phyloP scores from a whole-genome alignment of 2,888 invertebrate species.

The Leptinotarsa juncta region DNA sequence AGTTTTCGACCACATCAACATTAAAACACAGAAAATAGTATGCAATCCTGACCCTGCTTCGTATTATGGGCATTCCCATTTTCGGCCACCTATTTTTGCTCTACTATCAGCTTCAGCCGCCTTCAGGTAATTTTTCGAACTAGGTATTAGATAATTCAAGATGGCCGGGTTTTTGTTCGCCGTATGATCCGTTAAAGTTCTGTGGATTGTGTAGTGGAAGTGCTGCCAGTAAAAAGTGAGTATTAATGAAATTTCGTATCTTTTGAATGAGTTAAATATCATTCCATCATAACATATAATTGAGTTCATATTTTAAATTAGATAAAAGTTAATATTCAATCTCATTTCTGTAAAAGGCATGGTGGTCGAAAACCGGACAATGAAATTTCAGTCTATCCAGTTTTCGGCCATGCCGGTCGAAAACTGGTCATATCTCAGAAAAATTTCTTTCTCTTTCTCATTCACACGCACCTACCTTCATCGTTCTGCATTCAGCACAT shows the following conservation, averaged over 20 bases:
- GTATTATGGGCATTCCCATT: too few relatives aligned
- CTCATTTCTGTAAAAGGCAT: constrained; percentile 4
- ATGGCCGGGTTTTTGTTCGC: too few relatives aligned
- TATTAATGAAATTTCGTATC: not conserved
- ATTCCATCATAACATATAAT: not conserved
- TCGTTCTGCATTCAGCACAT: constrained; percentile 5
- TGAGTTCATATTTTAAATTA: constrained; percentile 9
- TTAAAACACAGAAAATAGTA: too few relatives aligned
- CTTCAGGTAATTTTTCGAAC: too few relatives aligned
- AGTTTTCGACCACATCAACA: too few relatives aligned
- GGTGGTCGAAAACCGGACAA: constrained; percentile 7
- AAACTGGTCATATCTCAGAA: not conserved
- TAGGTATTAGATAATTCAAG: too few relatives aligned
- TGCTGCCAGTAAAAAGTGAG: constrained; percentile 3
- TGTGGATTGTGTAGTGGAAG: constrained; percentile 1
- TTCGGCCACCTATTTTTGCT: too few relatives aligned
- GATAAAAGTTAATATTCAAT: constrained; percentile 7
- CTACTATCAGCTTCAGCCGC: too few relatives aligned
- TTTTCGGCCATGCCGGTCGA: constrained; percentile 7
- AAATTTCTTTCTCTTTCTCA: constrained; percentile 4
- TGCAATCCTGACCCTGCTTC: too few relatives aligned
- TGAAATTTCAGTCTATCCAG: not conserved
- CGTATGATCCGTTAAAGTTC: not conserved
- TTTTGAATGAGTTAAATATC: not conserved
- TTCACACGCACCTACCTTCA: constrained; percentile 6